Evolutionary conservation across 2,888 invertebrate species (phyloP), one percentile per base, ranked within the genome.

Genomic region (Cheilosia impressa): DNA sequence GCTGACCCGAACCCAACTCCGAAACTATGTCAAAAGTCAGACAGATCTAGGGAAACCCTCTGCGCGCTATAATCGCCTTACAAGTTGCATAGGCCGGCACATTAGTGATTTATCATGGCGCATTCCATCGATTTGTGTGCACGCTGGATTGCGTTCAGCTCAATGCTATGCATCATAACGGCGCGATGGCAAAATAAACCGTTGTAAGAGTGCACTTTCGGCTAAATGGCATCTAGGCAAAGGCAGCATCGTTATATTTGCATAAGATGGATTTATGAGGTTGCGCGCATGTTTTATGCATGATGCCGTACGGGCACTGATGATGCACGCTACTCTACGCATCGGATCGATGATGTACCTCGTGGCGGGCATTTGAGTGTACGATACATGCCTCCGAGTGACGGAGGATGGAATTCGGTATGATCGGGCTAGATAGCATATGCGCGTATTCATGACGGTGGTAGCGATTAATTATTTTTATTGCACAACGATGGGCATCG

Each of bases 31-130:
- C 69, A 76, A 68, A 75, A 62, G 31, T 79, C 83, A 69, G 69
- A 68, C 72, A 53, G 57, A 75, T 41, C 73, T 68, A 22, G 60
- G 31, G 53, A 47, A 47, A 27, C 57, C 38, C n/a, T 10, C 55
- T 47, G 45, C n/a, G 10, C 52, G 69, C 2, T 47, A 76, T 63
- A 47, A 17, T 58, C 63, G 41, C 10, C 45, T 17, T 19, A 73
- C 58, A 62, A 50, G 50, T 52, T 41, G 34, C 41, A 41, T 45
- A 19, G 62, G 47, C 15, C 34, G 72, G 27, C 58, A 22, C 72
- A 62, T 69, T 57, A 79, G 69, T 84, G 79, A 84, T 84, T 79
- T 84, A 84, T 79, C 73, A 55, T 79, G 79, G 68, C 79, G 79
- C 79, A 84, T 84, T 75, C 83, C 83, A 47, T n/a, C 15, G 62